Evolutionary conservation across 2,888 invertebrate species (phyloP).

Genomic region (Ectemnius cavifrons): DNA sequence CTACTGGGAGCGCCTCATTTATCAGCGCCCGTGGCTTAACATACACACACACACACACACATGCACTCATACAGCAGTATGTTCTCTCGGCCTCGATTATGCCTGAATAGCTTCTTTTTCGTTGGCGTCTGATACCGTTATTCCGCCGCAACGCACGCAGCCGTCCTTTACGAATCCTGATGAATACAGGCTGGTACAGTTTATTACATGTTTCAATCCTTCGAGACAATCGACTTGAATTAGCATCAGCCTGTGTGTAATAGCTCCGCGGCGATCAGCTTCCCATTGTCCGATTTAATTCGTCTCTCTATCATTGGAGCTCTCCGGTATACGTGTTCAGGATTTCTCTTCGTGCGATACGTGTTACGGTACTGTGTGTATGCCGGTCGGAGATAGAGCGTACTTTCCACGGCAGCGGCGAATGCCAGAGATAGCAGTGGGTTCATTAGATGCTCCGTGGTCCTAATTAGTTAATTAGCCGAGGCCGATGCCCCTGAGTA

Average conservation of each 20-base stretch:
- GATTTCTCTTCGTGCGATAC: no score
- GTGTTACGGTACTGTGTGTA: no score
- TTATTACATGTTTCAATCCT: no score
- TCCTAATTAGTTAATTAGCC: constrained; percentile 65
- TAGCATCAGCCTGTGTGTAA: no score
- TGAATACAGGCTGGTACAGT: no score
- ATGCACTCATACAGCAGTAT: constrained; percentile 27
- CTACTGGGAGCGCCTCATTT: neutral
- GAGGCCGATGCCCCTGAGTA: constrained; percentile 26
- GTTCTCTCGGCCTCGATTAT: constrained; percentile 25
- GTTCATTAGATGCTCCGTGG: constrained; percentile 35
- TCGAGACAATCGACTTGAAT: no score
- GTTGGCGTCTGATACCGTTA: constrained; percentile 8
- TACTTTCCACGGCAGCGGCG: neutral
- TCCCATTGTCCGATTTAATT: no score
- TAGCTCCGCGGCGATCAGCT: no score
- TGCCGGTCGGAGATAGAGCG: neutral
- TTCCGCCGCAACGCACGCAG: neutral
- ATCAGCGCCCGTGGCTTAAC: neutral
- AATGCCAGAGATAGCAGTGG: constrained; percentile 40
- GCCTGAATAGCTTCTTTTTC: constrained; percentile 32
- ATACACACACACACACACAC: no score
- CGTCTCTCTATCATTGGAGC: no score
- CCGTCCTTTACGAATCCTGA: no score
- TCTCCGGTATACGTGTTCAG: no score